Percentiles rank a stretch among this genome's conserved stretches.
Evolutionary conservation across 2,888 invertebrate species (phyloP).

Genomic region (Halictus quadricinctus): DNA sequence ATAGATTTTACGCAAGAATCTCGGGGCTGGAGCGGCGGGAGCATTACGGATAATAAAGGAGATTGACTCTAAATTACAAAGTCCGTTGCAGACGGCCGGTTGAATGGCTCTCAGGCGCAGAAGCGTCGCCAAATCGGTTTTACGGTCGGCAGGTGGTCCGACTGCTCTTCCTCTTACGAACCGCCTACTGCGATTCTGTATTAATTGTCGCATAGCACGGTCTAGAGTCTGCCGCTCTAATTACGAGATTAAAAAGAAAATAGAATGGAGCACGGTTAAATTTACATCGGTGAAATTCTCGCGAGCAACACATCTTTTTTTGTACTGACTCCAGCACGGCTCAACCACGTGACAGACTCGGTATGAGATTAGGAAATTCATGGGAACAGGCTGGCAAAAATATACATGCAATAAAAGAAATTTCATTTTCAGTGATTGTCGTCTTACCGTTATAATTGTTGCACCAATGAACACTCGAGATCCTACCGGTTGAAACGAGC

Average conservation of each 20-base stretch:
- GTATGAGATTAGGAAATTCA: background rate
- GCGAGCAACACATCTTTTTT: background rate
- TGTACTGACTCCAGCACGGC: no score
- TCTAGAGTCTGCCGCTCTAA: constrained; percentile 35
- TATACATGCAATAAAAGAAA: background rate
- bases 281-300: background rate
- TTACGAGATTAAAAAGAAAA: constrained; percentile 66
- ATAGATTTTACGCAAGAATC: constrained; percentile 63
- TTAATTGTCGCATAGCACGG: constrained; percentile 36
- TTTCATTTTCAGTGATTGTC: background rate
- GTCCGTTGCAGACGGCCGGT: constrained; percentile 76
- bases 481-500: background rate
- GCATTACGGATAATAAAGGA: constrained; percentile 77
- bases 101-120: constrained; percentile 77
- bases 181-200: constrained; percentile 31
- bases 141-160: constrained; percentile 68
- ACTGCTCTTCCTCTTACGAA: constrained; percentile 60
- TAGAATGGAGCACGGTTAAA: background rate
- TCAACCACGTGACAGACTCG: background rate
- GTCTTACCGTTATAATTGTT: background rate
- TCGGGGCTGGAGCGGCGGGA: constrained; percentile 64
- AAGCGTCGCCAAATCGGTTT: constrained; percentile 70
- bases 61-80: constrained; percentile 79
- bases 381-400: background rate
- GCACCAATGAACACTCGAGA: background rate